A percentile compares a stretch with the other conserved stretches of the same genome.
Evolutionary conservation across 2,113 vertebrate genomes (phyloP).

Genomic region (Rhabdornis inornatus): DNA sequence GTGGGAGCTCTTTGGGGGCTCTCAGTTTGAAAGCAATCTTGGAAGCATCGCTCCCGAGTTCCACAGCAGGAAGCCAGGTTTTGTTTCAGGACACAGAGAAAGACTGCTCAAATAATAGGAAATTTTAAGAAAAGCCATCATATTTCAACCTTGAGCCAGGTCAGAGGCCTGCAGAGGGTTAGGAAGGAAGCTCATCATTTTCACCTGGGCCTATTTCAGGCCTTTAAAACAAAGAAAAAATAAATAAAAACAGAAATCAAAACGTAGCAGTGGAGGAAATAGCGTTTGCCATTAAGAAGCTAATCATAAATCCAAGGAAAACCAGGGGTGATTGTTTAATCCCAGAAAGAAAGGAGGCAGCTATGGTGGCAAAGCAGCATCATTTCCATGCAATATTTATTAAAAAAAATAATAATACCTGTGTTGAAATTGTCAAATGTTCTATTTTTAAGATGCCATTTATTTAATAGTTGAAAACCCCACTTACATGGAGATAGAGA

Average conservation of each 20-base stretch:
- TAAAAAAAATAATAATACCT: conserved; percentile 51
- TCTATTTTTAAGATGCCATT: conserved; percentile 64
- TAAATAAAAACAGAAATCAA: not conserved
- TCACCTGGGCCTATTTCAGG: not conserved
- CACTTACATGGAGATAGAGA: not conserved
- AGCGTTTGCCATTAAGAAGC: conserved; percentile 4
- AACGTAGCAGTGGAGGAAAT: not conserved
- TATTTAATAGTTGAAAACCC: conserved; percentile 55
- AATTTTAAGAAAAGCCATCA: not conserved
- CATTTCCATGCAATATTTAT: conserved; percentile 62
- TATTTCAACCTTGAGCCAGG: not conserved
- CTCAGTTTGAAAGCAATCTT: not conserved
- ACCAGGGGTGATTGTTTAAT: not conserved
- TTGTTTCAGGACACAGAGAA: not conserved
- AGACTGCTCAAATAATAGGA: not conserved
- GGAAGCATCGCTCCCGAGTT: not conserved
- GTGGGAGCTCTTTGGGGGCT: not conserved
- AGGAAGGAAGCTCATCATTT: not conserved
- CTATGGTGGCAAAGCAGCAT: conserved; percentile 19
- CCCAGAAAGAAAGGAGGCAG: not conserved
- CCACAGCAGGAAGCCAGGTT: not conserved
- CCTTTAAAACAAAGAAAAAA: not conserved
- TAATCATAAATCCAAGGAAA: not conserved
- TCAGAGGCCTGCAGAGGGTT: not conserved
- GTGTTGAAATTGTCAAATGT: conserved; percentile 54